phyloP scores from a whole-genome alignment of 2,888 invertebrate genomes.

The Machimus rusticus region DNA sequence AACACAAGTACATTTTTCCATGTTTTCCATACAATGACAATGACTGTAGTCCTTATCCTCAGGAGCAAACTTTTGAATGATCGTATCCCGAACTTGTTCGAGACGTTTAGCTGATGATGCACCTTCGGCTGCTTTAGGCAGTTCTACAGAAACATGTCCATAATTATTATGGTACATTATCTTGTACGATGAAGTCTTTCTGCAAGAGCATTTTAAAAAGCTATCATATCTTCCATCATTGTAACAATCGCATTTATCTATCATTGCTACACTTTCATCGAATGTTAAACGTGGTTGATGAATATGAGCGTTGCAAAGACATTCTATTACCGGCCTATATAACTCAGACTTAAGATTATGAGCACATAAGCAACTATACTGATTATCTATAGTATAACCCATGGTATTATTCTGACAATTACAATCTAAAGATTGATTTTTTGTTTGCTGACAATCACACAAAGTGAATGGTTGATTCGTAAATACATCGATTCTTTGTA shows the following conservation, averaged over 20 bases:
- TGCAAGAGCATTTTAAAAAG: neutral
- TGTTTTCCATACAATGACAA: neutral
- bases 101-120: neutral
- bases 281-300: neutral
- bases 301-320: neutral
- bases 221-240: neutral
- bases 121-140: neutral
- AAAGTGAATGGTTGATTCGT: neutral
- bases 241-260: neutral
- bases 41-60: neutral
- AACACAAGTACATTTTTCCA: neutral
- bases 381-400: neutral
- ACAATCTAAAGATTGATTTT: neutral
- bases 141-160: neutral
- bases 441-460: neutral
- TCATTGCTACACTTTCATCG: neutral
- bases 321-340: neutral
- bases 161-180: neutral
- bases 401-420: neutral
- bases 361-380: neutral
- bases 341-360: neutral
- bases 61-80: neutral
- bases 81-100: neutral
- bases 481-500: neutral
- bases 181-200: neutral